Percentiles rank a stretch among this genome's conserved stretches.
Evolutionary conservation across 1,140 invertebrate species (phyloP).

Genomic region (Pentalonia nigronervosa): DNA sequence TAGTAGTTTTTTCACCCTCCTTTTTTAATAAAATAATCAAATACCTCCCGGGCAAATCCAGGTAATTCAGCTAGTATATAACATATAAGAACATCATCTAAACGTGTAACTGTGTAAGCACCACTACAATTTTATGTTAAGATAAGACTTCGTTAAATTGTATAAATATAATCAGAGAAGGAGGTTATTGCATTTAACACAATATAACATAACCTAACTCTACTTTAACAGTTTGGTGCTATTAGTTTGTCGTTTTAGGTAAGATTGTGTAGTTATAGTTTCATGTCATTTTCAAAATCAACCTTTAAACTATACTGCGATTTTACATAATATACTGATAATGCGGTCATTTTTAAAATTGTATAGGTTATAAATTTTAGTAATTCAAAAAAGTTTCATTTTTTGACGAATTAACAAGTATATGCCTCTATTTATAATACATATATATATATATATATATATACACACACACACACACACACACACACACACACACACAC

Average conservation of each 20-base stretch:
- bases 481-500: neutral
- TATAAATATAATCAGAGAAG: neutral
- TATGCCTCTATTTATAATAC: neutral
- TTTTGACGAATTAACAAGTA: neutral
- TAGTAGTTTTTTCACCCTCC: too few relatives aligned
- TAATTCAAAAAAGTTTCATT: neutral
- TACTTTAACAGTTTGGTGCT: neutral
- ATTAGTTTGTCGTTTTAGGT: neutral
- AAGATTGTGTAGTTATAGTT: too few relatives aligned
- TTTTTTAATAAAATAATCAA: too few relatives aligned
- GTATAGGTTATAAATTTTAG: neutral
- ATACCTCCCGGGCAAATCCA: too few relatives aligned
- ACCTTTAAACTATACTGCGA: neutral
- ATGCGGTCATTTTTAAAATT: neutral
- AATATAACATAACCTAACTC: neutral
- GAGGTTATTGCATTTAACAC: neutral
- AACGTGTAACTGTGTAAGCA: neutral
- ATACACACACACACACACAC: too few relatives aligned
- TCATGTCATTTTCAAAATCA: neutral
- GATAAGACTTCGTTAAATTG: neutral
- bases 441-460: too few relatives aligned
- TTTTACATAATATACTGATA: neutral
- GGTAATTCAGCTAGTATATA: too few relatives aligned
- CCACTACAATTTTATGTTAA: neutral
- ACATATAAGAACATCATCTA: neutral